Evolutionary conservation across 2,113 vertebrate genomes (phyloP).

Genomic region (Megaleporinus macrocephalus): DNA sequence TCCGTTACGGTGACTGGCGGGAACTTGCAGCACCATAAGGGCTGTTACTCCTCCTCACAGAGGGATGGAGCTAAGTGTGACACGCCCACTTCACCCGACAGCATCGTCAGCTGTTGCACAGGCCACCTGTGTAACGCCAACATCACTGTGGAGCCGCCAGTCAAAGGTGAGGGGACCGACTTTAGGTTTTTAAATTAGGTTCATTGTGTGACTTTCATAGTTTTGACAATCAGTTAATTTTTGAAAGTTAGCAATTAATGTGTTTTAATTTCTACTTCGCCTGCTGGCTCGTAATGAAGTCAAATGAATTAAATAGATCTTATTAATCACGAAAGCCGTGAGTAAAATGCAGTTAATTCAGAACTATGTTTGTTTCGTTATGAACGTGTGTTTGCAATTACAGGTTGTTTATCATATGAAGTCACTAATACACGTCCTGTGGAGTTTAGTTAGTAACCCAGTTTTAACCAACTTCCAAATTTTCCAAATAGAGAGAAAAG

Average conservation of each 20-base stretch:
- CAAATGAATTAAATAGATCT: background rate
- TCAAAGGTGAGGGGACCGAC: constrained; percentile 78
- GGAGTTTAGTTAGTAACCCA: too few relatives aligned
- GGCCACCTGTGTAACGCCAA: constrained; percentile 96
- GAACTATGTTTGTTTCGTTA: background rate
- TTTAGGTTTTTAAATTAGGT: background rate
- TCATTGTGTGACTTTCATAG: background rate
- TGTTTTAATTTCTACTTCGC: background rate
- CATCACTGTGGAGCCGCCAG: constrained; percentile 85
- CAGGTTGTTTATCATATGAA: background rate
- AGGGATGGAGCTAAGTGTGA: constrained; percentile 92
- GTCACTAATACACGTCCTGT: too few relatives aligned
- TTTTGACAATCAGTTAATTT: background rate
- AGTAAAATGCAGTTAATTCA: background rate
- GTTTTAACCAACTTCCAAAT: too few relatives aligned
- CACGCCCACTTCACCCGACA: constrained; percentile 84
- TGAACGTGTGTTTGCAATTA: background rate
- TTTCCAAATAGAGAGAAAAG: too few relatives aligned
- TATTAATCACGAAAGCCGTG: background rate
- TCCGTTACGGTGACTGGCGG: constrained; percentile 88
- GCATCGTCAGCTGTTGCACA: constrained; percentile 92
- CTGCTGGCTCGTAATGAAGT: background rate
- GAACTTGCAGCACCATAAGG: constrained; percentile 86
- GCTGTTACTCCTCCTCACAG: constrained; percentile 93
- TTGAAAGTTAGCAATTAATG: background rate